Evolutionary conservation across 2,113 vertebrate species (phyloP).

Genomic region (Calidris pugnax): DNA sequence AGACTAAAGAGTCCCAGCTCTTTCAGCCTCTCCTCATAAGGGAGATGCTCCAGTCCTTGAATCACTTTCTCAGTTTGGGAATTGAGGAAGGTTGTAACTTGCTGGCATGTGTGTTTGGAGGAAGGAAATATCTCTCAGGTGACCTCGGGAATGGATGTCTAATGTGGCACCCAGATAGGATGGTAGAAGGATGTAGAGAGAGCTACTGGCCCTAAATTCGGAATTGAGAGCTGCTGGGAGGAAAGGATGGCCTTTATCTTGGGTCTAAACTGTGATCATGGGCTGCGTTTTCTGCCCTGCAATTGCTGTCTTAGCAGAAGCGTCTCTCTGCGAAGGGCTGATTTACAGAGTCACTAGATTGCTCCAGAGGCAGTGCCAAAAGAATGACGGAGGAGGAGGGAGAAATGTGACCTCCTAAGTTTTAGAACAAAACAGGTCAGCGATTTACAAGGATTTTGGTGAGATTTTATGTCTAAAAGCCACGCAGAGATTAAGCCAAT

Average conservation of each 20-base stretch:
- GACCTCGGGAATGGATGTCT: not conserved
- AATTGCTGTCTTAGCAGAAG: not conserved
- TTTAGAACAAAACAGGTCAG: slow-evolving; percentile 43
- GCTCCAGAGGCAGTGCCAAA: not conserved
- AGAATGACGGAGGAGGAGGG: not conserved
- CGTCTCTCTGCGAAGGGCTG: not conserved
- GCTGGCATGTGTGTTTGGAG: not conserved
- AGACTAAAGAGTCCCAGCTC: too few relatives aligned
- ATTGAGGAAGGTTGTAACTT: not conserved
- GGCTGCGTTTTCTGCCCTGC: not conserved
- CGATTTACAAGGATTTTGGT: slow-evolving; percentile 26
- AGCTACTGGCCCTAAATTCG: not conserved
- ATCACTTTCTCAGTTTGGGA: not conserved
- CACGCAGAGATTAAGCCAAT: slow-evolving; percentile 37
- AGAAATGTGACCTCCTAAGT: not conserved
- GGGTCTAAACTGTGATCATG: not conserved
- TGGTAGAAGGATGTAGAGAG: not conserved
- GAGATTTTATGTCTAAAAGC: slow-evolving; percentile 43
- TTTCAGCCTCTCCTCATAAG: too few relatives aligned
- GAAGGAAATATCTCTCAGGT: not conserved
- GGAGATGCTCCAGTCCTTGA: too few relatives aligned
- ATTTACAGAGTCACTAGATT: slow-evolving; percentile 13
- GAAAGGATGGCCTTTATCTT: not conserved
- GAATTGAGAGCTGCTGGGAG: not conserved
- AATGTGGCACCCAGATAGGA: not conserved